Evolutionary conservation across 1,140 invertebrate genomes (phyloP), one percentile per base, ranked within the genome.

Genomic region (Parasteatoda tepidariorum): DNA sequence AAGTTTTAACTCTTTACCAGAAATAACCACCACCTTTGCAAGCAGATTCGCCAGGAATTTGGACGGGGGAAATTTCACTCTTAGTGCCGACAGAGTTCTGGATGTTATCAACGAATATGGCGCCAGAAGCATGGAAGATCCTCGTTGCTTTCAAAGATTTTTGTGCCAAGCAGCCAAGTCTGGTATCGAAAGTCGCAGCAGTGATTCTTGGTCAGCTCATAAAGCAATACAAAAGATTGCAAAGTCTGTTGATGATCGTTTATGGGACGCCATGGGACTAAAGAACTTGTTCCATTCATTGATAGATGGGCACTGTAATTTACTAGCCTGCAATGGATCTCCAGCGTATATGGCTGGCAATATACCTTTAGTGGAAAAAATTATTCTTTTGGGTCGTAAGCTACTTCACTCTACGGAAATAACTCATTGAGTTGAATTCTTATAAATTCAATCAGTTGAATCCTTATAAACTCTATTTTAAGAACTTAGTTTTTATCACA

Each of bases 51-150:
- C 62, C 2, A 26, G 76, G 33, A 68, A 41, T 30, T 57, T 79
- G 6, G 76, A 68, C 13, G 24, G n/a, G 7, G 9, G 9, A 4
- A 31, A 33, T 7, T 2, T n/a, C 4, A 22, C 26, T 2, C 33
- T 62, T 9, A 26, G 11, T 28, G 18, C 66, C n/a, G 76, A 79
- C 22, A 18, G 66, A 59, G 30, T 79, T 15, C n/a, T 79, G 11
- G 76, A 68, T 34, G n/a, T 28, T 5, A 34, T 68, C 76, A 79
- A 59, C n/a, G 76, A 79, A 59, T 79, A 66, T 34, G 76, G 64
- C 18, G 62, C 76, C 15, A 67, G 64, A 68, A 18, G 15, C 5
- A 2, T 79, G 5, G 64, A 68, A 24, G 76, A 79, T 68, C 76
- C 76, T 0, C 15, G 41, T 33, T 79, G 76, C 5, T 68, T 79